phyloP scores from a whole-genome alignment of 2,113 vertebrate species.

The Eleginops maclovinus region DNA sequence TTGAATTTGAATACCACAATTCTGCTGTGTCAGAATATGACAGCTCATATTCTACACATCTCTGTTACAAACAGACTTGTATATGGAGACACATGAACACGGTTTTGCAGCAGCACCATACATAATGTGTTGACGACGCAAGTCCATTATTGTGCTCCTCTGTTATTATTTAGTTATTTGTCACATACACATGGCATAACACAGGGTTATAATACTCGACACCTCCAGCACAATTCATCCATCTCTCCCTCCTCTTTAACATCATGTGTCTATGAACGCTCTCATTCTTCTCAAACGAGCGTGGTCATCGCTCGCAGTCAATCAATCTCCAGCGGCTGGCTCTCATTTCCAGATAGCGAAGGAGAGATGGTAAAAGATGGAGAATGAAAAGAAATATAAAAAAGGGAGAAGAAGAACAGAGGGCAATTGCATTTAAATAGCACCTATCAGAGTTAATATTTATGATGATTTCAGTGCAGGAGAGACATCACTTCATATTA shows the following conservation, averaged over 20 bases:
- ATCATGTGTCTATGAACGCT: slow-evolving; percentile 18
- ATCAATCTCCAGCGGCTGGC: slow-evolving; percentile 46
- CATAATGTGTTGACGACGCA: slow-evolving; percentile 4
- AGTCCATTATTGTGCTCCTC: slow-evolving; percentile 12
- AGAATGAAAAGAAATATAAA: background rate
- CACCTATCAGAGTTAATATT: slow-evolving; percentile 48
- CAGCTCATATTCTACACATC: background rate
- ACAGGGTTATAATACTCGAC: slow-evolving; percentile 13
- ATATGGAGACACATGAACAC: background rate
- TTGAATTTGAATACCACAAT: background rate
- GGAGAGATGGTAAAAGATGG: background rate
- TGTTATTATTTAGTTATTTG: slow-evolving; percentile 27
- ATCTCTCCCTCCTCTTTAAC: slow-evolving; percentile 11
- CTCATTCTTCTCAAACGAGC: slow-evolving; percentile 3
- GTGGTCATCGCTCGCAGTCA: slow-evolving; percentile 20
- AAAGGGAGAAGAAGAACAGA: background rate
- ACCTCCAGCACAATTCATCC: slow-evolving; percentile 24
- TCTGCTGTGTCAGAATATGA: background rate
- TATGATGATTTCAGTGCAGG: slow-evolving; percentile 15
- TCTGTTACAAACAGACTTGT: background rate
- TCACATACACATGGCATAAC: slow-evolving; percentile 6
- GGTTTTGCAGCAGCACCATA: slow-evolving; percentile 2
- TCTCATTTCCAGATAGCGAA: background rate
- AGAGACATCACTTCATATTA: slow-evolving; percentile 9
- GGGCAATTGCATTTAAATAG: slow-evolving; percentile 34